Base-by-base conservation (phyloP, 2,113 vertebrate genomes). In the Colaptes auratus region DNA sequence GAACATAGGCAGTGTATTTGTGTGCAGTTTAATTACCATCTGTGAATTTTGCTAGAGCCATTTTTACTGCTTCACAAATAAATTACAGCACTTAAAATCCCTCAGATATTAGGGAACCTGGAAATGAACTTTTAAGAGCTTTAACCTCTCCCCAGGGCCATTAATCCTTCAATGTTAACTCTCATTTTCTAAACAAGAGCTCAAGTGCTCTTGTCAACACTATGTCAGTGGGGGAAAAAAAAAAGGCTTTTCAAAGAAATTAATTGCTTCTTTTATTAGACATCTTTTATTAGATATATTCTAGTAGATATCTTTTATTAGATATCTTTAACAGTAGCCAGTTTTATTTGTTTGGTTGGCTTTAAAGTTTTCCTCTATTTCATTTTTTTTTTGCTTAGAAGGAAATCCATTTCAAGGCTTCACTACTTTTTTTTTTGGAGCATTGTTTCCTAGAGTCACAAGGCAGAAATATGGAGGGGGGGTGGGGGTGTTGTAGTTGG, bases 121-220 rank as follows among this genome's bases (percentile, higher is more conserved):
- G 69, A 93, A 88, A 71, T 83, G 64, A 90, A 95, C 72, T 93
- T 94, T 74, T 90, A 91, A 67, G 73, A 93, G 86, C 86, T 93
- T 93, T 92, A 92, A 77, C 56, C 21, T 77, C 60, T 96, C 88
- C 82, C 80, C 15, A 88, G 86, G 53, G 86, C 23, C 25, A 67
- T 83, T 83, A 95, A 94, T 88, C 82, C 88, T 83, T 92, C 81
- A 78, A 6, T 72, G 28, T 77, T 84, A 86, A 53, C 69, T 88
- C 56, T 69, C 5, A 31, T 86, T 96, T 94, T 82, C 69, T 86
- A 90, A 96, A 92, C 69, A 96, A 83, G 60, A 59, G 42, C 55
- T 91, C 24, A 86, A 81, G 53, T 88, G 66, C 42, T 95, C 58
- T 74, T 2, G 3, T 73, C 52, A 88, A 52, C 81, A 83, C 61